Base-by-base conservation (phyloP, 2,888 invertebrate species). In the Beris morrisii region DNA sequence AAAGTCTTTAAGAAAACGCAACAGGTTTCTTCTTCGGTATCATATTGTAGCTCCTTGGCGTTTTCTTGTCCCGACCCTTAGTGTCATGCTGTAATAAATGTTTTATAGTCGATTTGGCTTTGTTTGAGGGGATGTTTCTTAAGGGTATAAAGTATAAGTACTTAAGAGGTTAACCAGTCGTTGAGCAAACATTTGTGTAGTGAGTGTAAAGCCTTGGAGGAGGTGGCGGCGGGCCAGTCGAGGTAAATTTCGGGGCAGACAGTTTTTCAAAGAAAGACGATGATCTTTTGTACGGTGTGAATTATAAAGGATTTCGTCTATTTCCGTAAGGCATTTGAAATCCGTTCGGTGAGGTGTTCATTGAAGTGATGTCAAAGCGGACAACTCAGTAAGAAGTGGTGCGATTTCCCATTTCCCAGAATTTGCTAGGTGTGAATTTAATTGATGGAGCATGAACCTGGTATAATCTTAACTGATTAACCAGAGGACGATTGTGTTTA, bases 81-180 rank as follows among this genome's bases (percentile, higher is more conserved):
- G 66, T 56, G 44, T 68, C 63, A 66, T 66, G 59, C 66, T 61
- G 64, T 64, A 69, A 69, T 67, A 67, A 69, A 69, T 59, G 67
- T 69, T 69, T 66, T 65, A 67, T 67, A 65, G 67, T 65, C 69
- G 55, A 69, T 69, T 69, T 66, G 65, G 57, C 61, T 66, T 56
- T 66, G 66, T 69, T 55, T 64, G 48, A 64, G 69, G 66, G 64
- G 22, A 48, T 52, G 45, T 65, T 56, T 56, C 55, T 65, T 45
- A 30, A 56, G 48, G 54, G 55, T 56, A 28, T 38, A 69, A 69
- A 46, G 55, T 56, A 28, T 38, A 69, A 69, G 58, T 64, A 31
- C 53, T 66, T 64, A 56, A 64, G 63, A 69, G 69, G 69, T 69
- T 69, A 69, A 69, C 59, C 69, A 69, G 64, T 59, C 59, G 59